phyloP scores from a whole-genome alignment of 2,888 invertebrate genomes.

The Cryptocheilus praepositus region DNA sequence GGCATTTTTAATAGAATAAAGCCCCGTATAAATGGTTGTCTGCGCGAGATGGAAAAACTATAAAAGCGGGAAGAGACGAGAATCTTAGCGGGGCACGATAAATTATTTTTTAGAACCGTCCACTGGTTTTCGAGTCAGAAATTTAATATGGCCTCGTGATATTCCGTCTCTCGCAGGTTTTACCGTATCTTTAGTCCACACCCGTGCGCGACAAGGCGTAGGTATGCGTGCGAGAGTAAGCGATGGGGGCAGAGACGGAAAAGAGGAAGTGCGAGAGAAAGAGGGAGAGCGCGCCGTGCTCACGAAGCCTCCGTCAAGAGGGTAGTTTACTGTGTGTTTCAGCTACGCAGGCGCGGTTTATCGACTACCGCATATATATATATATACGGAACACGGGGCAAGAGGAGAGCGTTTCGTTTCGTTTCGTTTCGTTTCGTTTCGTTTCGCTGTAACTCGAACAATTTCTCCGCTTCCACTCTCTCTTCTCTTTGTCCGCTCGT shows the following conservation, averaged over 20 bases:
- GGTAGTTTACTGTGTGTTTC: slow-evolving; percentile 43
- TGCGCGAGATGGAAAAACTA: neutral
- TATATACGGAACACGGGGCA: slow-evolving; percentile 37
- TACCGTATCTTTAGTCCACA: slow-evolving; percentile 60
- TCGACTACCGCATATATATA: slow-evolving; percentile 65
- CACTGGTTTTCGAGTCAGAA: neutral
- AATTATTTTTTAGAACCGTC: too few species aligned
- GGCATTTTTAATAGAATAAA: neutral
- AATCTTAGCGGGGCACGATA: neutral
- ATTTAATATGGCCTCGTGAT: too few species aligned
- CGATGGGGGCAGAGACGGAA: neutral
- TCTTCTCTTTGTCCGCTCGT: slow-evolving; percentile 53
- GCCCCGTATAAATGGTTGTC: neutral
- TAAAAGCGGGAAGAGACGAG: neutral
- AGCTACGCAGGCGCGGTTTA: slow-evolving; percentile 69
- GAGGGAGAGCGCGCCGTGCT: neutral
- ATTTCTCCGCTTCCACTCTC: slow-evolving; percentile 57
- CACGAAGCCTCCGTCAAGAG: slow-evolving; percentile 21
- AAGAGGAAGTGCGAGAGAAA: slow-evolving; percentile 2
- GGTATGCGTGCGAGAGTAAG: slow-evolving; percentile 46
- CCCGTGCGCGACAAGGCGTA: slow-evolving; percentile 49
- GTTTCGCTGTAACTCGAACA: slow-evolving; percentile 64
- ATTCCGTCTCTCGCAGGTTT: slow-evolving; percentile 3
- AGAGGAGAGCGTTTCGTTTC: slow-evolving; percentile 55
- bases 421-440: slow-evolving; percentile 59